phyloP scores from a whole-genome alignment of 2,888 invertebrate genomes.

The Glyphotaelius pellucidus region DNA sequence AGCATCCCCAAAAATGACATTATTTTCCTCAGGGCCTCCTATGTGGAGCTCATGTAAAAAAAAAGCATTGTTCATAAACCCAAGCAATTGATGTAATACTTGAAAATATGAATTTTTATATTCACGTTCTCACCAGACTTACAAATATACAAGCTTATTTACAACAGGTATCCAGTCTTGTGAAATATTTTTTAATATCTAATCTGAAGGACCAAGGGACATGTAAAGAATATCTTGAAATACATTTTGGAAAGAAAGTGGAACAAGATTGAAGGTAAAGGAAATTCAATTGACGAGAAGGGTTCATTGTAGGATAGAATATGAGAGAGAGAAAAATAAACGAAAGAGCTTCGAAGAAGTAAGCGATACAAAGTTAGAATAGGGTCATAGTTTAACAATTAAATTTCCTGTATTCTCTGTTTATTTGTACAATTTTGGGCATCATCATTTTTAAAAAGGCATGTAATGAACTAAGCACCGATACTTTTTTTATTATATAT shows the following conservation, averaged over 20 bases:
- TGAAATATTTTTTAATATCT: neutral
- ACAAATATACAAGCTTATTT: neutral
- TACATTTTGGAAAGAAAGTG: neutral
- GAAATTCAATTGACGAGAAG: neutral
- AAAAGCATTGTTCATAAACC: neutral
- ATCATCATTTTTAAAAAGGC: neutral
- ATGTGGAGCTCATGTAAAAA: no score
- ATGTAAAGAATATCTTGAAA: neutral
- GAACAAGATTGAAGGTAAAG: neutral
- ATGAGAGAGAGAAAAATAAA: neutral
- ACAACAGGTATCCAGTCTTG: neutral
- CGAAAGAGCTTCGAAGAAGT: neutral
- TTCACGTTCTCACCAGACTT: neutral
- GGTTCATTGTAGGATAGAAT: neutral
- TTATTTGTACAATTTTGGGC: neutral
- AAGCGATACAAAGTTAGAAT: neutral
- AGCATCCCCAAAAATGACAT: no score
- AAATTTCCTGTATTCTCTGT: neutral
- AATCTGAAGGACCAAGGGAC: neutral
- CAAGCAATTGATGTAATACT: no score
- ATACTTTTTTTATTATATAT: no score
- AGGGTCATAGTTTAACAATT: neutral
- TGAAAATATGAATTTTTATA: neutral
- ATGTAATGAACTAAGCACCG: no score
- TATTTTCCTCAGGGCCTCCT: no score